Percentiles rank a stretch among this genome's conserved stretches.
Evolutionary conservation across 2,797 vertebrate species (phyloP).

Genomic region (Characodon lateralis): DNA sequence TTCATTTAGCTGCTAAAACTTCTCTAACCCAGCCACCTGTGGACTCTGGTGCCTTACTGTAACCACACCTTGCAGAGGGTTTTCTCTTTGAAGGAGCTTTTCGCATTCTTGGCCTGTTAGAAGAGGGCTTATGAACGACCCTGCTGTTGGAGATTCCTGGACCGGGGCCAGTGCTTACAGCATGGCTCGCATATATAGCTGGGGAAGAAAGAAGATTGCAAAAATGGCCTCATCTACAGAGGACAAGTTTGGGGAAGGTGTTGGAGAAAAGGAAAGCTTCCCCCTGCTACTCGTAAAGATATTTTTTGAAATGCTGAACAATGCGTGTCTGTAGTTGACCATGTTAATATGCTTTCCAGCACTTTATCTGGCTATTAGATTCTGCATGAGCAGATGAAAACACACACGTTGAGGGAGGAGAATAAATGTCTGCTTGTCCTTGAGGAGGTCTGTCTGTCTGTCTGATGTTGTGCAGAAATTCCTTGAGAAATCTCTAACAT

Average conservation of each 20-base stretch:
- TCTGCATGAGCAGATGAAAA: constrained; percentile 10
- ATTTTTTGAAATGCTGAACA: constrained; percentile 47
- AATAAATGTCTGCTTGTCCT: constrained; percentile 57
- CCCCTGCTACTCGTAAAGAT: constrained; percentile 23
- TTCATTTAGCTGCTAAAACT: constrained; percentile 54
- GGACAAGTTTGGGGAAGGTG: constrained; percentile 65
- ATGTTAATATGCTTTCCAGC: constrained; percentile 27
- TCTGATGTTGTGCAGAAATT: constrained; percentile 63
- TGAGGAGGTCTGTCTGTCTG: constrained; percentile 43
- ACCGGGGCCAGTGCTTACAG: constrained; percentile 70
- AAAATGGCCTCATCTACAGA: constrained; percentile 58
- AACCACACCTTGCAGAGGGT: constrained; percentile 69
- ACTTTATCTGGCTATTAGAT: constrained; percentile 28
- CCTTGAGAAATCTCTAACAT: constrained; percentile 49
- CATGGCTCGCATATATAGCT: constrained; percentile 50
- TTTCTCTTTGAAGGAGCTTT: constrained; percentile 72
- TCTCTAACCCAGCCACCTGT: constrained; percentile 72
- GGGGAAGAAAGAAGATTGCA: constrained; percentile 62
- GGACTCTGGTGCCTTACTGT: constrained; percentile 70
- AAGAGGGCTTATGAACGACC: constrained; percentile 66
- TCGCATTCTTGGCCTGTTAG: constrained; percentile 77
- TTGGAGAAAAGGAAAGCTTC: constrained; percentile 21
- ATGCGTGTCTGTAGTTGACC: constrained; percentile 18
- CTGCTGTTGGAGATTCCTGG: constrained; percentile 75
- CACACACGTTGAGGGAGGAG: constrained; percentile 7